Evolutionary conservation across 2,888 invertebrate species (phyloP).

Genomic region (Zygothrica quintamaculata): DNA sequence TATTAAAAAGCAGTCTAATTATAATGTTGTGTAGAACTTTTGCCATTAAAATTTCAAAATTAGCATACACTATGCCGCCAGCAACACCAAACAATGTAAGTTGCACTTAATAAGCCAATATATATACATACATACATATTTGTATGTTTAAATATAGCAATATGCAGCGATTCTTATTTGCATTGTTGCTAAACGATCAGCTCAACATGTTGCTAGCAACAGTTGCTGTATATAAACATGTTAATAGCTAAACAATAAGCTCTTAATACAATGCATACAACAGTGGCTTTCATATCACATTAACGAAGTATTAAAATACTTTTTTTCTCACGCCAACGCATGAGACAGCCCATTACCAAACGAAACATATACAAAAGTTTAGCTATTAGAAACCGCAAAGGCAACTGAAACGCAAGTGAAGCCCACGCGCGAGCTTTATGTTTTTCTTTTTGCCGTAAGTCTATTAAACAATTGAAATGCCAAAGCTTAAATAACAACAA

Average conservation of each 20-base stretch:
- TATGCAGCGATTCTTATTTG: too few species aligned
- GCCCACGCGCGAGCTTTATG: conserved; percentile 66
- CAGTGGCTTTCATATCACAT: conserved; percentile 11
- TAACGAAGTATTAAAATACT: neutral
- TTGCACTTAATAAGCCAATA: too few species aligned
- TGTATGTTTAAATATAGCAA: too few species aligned
- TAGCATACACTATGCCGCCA: conserved; percentile 42
- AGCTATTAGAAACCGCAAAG: conserved; percentile 1
- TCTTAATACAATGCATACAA: conserved; percentile 16
- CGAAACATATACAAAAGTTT: neutral
- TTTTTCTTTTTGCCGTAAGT: conserved; percentile 40
- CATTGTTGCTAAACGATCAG: neutral
- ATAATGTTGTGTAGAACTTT: conserved; percentile 55
- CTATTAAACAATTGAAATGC: conserved; percentile 69
- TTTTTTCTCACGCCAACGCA: conserved; percentile 63
- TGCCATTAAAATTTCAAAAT: conserved; percentile 61
- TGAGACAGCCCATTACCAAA: neutral
- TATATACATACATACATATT: too few species aligned
- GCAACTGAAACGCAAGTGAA: conserved; percentile 1
- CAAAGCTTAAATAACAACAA: conserved; percentile 33
- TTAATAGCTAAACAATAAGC: neutral
- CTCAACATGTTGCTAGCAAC: neutral
- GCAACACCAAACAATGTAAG: neutral
- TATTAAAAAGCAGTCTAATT: conserved; percentile 65
- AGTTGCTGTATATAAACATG: neutral